A percentile compares a stretch with the other conserved stretches of the same genome.
These are phyloP conservation scores for Stegodyphus dumicola DNA, from an alignment of 1,140 invertebrate species.

Conservation along the genomic window DNA sequence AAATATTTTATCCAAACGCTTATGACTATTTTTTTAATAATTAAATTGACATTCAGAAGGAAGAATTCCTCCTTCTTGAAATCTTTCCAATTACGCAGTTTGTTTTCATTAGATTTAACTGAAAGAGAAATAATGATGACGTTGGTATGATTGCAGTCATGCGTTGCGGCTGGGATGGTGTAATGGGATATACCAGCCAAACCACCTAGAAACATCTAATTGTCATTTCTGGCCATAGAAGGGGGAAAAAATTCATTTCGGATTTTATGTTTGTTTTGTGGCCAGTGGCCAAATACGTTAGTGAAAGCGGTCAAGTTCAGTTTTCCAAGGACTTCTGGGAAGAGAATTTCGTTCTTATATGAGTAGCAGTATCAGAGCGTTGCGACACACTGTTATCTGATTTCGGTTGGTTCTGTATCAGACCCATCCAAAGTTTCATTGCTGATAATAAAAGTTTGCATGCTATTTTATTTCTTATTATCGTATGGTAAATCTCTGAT, in stretches of 20 bases:
- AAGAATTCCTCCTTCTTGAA: constrained; percentile 6
- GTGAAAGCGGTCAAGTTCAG: constrained; percentile 58
- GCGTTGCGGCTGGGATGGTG: constrained; percentile 23
- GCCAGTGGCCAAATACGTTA: constrained; percentile 51
- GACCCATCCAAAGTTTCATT: too few relatives aligned
- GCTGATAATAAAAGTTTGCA: too few relatives aligned
- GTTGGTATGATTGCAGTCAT: neutral
- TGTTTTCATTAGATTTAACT: constrained; percentile 30
- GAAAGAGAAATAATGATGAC: constrained; percentile 38
- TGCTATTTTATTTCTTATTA: too few relatives aligned
- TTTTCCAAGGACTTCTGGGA: constrained; percentile 39
- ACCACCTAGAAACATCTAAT: constrained; percentile 20
- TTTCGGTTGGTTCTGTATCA: neutral
- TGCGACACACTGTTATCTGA: neutral
- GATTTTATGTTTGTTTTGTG: constrained; percentile 22
- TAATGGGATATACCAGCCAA: constrained; percentile 20
- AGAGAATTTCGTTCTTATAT: neutral
- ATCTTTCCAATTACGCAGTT: constrained; percentile 26
- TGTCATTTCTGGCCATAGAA: constrained; percentile 13
- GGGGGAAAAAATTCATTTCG: constrained; percentile 1
- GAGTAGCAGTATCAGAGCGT: neutral
- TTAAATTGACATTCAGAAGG: too few relatives aligned
- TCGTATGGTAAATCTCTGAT: too few relatives aligned
- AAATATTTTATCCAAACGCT: too few relatives aligned
- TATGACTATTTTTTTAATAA: too few relatives aligned